Percentiles rank a stretch among this genome's conserved stretches.
These are phyloP conservation scores for Sebastes matsubarae DNA, from an alignment of 2,797 vertebrate genomes.

Conservation along the genomic window DNA sequence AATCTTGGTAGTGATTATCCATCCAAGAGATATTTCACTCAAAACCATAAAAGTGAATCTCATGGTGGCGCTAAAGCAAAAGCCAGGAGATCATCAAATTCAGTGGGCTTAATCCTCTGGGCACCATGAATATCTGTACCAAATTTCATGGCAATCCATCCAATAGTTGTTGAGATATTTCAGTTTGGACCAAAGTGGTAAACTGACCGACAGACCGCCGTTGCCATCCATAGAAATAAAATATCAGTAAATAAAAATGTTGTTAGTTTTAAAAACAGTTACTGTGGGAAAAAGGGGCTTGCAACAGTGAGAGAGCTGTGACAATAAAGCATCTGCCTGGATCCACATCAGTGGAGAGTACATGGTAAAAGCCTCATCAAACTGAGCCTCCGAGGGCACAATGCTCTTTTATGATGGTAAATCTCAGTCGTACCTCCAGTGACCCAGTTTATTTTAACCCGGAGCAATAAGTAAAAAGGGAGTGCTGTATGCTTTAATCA, in stretches of 20 bases:
- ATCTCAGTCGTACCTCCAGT: conserved; percentile 8
- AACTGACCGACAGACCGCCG: background rate
- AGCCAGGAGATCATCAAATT: background rate
- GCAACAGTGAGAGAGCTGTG: background rate
- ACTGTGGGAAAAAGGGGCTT: background rate
- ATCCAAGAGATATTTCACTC: background rate
- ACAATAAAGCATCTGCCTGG: background rate
- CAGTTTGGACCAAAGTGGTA: background rate
- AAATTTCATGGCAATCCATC: background rate
- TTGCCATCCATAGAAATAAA: background rate
- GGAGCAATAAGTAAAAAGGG: background rate
- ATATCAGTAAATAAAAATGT: background rate
- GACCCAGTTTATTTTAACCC: conserved; percentile 35
- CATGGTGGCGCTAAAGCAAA: background rate
- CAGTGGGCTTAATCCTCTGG: background rate
- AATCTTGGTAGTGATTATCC: background rate
- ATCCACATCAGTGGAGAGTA: background rate
- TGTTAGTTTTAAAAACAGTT: background rate
- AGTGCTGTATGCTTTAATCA: conserved; percentile 17
- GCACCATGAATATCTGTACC: background rate
- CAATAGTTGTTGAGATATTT: background rate
- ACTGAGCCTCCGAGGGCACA: conserved; percentile 1
- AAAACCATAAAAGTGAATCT: background rate
- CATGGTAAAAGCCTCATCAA: conserved; percentile 9
- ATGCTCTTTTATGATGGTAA: conserved; percentile 15